phyloP scores from a whole-genome alignment of 2,113 vertebrate species.

The Prolemur simus region DNA sequence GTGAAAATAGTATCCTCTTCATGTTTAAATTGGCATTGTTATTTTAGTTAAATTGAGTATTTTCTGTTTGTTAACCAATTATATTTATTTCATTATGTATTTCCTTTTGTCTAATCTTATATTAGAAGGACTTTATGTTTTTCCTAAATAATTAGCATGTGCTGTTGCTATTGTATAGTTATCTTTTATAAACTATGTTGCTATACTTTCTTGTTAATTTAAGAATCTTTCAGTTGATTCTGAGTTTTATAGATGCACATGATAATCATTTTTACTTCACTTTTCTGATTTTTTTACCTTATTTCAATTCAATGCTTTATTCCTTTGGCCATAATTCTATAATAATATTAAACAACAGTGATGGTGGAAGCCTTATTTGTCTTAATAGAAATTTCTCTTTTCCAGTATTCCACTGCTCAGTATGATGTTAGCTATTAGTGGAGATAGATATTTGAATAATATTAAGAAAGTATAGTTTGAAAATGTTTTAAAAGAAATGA shows the following conservation, averaged over 20 bases:
- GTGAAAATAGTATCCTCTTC: neutral
- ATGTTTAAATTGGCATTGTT: neutral
- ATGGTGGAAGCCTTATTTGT: neutral
- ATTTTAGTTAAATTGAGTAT: neutral
- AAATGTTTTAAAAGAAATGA: neutral
- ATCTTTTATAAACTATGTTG: neutral
- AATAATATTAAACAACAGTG: neutral
- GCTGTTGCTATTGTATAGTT: neutral
- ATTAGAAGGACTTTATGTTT: neutral
- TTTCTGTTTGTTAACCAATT: neutral
- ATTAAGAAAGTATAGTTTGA: neutral
- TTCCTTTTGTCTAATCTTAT: neutral
- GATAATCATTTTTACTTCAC: neutral
- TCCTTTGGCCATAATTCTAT: neutral
- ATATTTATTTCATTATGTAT: neutral
- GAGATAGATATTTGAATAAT: neutral
- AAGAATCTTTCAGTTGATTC: neutral
- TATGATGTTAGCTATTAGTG: neutral
- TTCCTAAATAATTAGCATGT: neutral
- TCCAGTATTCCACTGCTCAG: neutral
- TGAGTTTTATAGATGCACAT: neutral
- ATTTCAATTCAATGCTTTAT: neutral
- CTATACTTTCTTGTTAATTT: neutral
- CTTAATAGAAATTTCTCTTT: neutral
- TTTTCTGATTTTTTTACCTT: neutral